phyloP scores from a whole-genome alignment of 2,113 vertebrate species.

The Myotis davidii region DNA sequence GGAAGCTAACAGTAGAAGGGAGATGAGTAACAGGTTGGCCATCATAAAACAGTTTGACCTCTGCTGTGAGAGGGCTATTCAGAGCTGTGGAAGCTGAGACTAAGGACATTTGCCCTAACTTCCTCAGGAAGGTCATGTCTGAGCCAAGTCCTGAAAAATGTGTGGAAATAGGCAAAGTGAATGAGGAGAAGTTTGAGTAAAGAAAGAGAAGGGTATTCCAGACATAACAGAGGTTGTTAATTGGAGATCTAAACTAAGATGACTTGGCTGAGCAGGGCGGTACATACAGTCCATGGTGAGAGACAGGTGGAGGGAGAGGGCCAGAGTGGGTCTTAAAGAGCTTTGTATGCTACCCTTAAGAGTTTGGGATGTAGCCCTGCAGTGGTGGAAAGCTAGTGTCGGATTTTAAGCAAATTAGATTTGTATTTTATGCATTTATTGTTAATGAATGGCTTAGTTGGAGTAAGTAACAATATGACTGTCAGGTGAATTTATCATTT shows the following conservation, averaged over 20 bases:
- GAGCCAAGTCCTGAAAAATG: conserved; percentile 8
- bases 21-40: neutral
- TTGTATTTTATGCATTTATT: neutral
- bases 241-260: neutral
- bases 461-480: neutral
- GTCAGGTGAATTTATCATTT: conserved; percentile 19
- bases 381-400: neutral
- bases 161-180: neutral
- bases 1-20: neutral
- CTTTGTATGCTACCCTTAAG: neutral
- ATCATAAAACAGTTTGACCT: neutral
- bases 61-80: neutral
- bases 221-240: neutral
- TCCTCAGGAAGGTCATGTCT: conserved; percentile 29
- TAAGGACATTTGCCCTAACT: neutral
- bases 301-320: neutral
- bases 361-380: neutral
- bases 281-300: neutral
- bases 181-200: neutral
- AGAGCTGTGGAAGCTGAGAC: neutral
- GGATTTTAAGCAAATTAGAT: conserved; percentile 33
- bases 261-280: neutral
- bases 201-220: neutral
- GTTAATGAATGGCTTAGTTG: neutral
- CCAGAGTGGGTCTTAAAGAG: neutral